Evolutionary conservation across 2,797 vertebrate genomes (phyloP).

Genomic region (Hoplostethus mediterraneus): DNA sequence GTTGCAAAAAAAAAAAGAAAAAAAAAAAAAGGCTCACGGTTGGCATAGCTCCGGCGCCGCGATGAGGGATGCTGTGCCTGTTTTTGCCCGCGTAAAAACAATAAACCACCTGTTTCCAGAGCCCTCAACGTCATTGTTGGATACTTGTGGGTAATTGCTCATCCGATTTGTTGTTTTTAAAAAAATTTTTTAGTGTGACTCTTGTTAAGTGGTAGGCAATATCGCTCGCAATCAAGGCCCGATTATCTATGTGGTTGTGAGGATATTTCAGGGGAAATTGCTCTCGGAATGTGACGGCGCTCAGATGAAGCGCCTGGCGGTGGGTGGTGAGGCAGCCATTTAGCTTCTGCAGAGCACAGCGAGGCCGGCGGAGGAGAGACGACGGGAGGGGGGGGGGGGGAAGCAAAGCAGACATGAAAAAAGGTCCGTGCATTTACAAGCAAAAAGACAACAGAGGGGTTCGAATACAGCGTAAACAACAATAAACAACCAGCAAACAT

Average conservation of each 20-base stretch:
- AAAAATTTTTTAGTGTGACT: conserved; percentile 20
- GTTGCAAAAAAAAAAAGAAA: neutral
- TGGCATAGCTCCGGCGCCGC: conserved; percentile 18
- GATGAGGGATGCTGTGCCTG: conserved; percentile 17
- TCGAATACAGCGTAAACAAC: too few relatives aligned
- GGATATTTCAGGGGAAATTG: conserved; percentile 54
- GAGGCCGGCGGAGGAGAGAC: neutral
- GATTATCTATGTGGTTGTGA: conserved; percentile 55
- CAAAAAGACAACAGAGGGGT: too few relatives aligned
- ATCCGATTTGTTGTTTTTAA: conserved; percentile 13
- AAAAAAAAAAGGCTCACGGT: neutral
- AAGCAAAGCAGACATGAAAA: neutral
- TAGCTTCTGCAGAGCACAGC: conserved; percentile 13
- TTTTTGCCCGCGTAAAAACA: conserved; percentile 57
- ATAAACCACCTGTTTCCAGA: conserved; percentile 66
- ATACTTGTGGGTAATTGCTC: conserved; percentile 53
- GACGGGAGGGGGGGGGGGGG: neutral
- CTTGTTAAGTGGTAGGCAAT: conserved; percentile 35
- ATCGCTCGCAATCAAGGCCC: conserved; percentile 51
- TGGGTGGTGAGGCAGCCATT: conserved; percentile 22
- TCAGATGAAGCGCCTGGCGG: conserved; percentile 30
- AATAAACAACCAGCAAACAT: too few relatives aligned
- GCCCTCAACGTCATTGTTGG: conserved; percentile 16
- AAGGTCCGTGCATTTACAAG: too few relatives aligned
- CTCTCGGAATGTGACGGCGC: conserved; percentile 29